Evolutionary conservation across 2,113 vertebrate species (phyloP).

Genomic region (Fulmarus glacialis): DNA sequence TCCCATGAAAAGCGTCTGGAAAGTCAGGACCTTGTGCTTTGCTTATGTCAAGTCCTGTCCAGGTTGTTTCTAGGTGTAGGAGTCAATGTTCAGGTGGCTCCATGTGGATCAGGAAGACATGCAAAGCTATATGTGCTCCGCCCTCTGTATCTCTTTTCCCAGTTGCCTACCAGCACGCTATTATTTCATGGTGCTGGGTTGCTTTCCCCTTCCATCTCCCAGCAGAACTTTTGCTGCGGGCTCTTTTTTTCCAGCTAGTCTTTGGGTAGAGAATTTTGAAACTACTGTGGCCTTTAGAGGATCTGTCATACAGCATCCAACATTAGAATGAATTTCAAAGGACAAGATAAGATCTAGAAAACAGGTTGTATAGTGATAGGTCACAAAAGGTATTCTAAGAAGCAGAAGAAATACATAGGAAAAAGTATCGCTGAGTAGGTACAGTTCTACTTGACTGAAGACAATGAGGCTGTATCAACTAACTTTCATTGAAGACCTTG

Average conservation of each 20-base stretch:
- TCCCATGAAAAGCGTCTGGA: not conserved
- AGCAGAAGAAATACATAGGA: not conserved
- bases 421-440: not conserved
- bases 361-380: not conserved
- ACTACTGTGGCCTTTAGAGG: not conserved
- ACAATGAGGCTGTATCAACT: not conserved
- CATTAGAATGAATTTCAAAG: not conserved
- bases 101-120: not conserved
- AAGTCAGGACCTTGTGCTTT: not conserved
- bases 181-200: not conserved
- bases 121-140: not conserved
- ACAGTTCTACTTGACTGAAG: not conserved
- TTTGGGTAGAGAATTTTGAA: not conserved
- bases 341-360: not conserved
- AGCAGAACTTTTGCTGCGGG: not conserved
- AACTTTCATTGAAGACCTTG: not conserved
- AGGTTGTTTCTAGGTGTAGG: not conserved
- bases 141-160: not conserved
- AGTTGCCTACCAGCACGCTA: rapidly evolving
- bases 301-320: not conserved
- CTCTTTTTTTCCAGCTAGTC: not conserved
- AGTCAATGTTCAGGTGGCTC: not conserved
- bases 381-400: not conserved
- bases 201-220: not conserved
- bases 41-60: not conserved